A percentile compares a stretch with the other conserved stretches of the same genome.
phyloP scores from a whole-genome alignment of 2,888 invertebrate genomes.

The Halictus quadricinctus region DNA sequence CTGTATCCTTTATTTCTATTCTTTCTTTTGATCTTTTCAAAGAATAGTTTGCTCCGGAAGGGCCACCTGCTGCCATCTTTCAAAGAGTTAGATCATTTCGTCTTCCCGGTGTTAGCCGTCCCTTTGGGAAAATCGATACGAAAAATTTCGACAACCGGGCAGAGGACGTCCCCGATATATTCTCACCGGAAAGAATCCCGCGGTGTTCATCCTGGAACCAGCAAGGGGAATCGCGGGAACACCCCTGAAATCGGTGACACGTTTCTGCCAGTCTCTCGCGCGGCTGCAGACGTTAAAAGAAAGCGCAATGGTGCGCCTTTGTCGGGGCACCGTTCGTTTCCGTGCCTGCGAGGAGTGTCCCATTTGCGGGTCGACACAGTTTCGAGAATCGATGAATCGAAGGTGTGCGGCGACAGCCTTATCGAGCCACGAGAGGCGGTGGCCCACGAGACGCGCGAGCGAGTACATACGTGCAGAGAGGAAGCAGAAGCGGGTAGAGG shows the following conservation, averaged over 20 bases:
- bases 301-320: slow-evolving; percentile 26
- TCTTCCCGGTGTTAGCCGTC: background rate
- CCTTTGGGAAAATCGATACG: background rate
- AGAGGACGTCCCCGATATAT: background rate
- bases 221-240: background rate
- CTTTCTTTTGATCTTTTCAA: no score
- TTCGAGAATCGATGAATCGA: slow-evolving; percentile 62
- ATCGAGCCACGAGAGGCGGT: slow-evolving; percentile 34
- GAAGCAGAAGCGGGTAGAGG: background rate
- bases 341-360: slow-evolving; percentile 52
- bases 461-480: background rate
- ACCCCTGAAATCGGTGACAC: background rate
- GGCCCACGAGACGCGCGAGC: background rate
- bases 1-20: background rate
- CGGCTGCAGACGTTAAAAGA: background rate
- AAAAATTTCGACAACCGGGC: background rate
- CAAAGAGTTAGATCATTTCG: background rate
- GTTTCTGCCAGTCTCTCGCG: background rate
- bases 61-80: background rate
- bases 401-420: slow-evolving; percentile 41
- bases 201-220: no score
- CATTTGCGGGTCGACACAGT: slow-evolving; percentile 65
- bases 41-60: background rate
- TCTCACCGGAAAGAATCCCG: background rate
- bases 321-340: slow-evolving; percentile 18